Base-by-base conservation (phyloP, 2,797 vertebrate species). In the Brachymystax lenok region DNA sequence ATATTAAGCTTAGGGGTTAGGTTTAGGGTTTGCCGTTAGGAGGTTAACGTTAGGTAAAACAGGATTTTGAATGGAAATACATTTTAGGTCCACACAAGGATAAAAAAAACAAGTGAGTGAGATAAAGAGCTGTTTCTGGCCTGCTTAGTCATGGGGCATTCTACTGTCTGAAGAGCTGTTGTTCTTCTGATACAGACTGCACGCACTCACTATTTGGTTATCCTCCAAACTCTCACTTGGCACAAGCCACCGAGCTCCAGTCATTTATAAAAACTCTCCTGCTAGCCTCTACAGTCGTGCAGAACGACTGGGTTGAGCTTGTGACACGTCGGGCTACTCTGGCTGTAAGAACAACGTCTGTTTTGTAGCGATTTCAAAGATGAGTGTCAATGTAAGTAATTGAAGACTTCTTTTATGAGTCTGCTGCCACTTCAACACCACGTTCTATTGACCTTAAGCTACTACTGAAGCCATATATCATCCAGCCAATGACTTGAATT, bases 111-210 rank as follows among this genome's bases (percentile, higher is more conserved):
- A 46, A 46, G 10, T 12, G 40, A 10, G 35, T 10, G 40, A 84
- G 85, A 79, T 61, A 69, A 85, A 79, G 70, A 70, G 33, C 74
- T 79, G 80, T 86, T 86, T 88, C 71, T 51, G 73, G 27, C 61
- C 21, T 5, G 1, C 21, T 21, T 67, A 74, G 83, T 86, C 83
- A 87, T 83, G 83, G 46, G 83, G 83, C 72, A 77, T 73, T 33
- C 28, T 61, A 77, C 77, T 78, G 78, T 88, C 84, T 79, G 79
- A 84, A 78, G 82, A 82, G 78, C 74, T 82, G 85, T 79, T 88
- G 85, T 84, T 84, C 8, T 61, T 21, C 80, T 67, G 69, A 78
- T 74, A 14, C 67, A 79, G 78, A 78, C 1, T 35, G 79, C 77
- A 80, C 73, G 66, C 77, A 50, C 19, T 51, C 24, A 28, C 69